These are phyloP conservation scores for Chrysotoxum bicinctum DNA, from an alignment of 2,888 invertebrate genomes.

Conservation along the genomic window DNA sequence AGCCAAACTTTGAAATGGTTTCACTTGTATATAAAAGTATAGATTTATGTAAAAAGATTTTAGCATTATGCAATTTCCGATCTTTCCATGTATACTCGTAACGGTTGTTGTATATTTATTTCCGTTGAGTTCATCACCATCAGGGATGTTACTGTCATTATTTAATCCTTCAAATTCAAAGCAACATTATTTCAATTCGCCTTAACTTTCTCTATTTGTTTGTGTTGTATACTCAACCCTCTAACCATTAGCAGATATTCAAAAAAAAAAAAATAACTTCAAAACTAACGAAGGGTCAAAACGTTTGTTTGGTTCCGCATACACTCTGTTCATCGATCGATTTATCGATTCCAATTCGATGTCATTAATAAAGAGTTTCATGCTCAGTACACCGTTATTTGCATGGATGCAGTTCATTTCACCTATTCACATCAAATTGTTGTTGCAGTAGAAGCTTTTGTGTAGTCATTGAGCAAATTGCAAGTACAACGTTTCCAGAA, in stretches of 20 bases:
- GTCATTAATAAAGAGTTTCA: slow-evolving; percentile 61
- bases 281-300: slow-evolving; percentile 34
- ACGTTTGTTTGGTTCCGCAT: slow-evolving; percentile 11
- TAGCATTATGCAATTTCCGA: no score
- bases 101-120: no score
- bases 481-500: not conserved
- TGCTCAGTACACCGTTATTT: slow-evolving; percentile 44
- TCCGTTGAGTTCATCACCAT: no score
- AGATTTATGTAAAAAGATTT: no score
- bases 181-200: no score
- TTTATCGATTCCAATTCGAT: slow-evolving; percentile 57
- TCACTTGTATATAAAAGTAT: no score
- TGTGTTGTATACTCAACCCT: no score
- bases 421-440: not conserved
- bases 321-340: slow-evolving; percentile 29
- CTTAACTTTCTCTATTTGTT: not conserved
- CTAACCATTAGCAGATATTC: not conserved
- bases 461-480: not conserved
- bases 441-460: not conserved
- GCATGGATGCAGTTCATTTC: slow-evolving; percentile 11
- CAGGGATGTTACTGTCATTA: no score
- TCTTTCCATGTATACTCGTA: no score
- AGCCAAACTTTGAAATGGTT: no score
- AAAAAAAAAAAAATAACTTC: not conserved
- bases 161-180: no score